A percentile compares a stretch with the other conserved stretches of the same genome.
These are phyloP conservation scores for Ursus arctos DNA, from an alignment of 2,113 vertebrate species.

Conservation along the genomic window DNA sequence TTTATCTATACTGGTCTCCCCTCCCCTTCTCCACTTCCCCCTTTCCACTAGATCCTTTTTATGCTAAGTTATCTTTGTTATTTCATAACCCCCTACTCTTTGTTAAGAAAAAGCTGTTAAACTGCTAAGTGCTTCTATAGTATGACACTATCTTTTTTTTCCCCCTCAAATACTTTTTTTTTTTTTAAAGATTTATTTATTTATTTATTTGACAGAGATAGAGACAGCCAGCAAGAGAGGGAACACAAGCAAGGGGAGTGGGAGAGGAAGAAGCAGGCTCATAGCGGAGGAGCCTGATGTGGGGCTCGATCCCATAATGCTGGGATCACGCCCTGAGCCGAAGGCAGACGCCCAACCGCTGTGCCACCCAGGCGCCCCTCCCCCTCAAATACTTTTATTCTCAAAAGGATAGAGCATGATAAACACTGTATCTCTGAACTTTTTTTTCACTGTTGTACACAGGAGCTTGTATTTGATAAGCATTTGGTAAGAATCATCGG, in stretches of 20 bases:
- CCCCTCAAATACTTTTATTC: background rate
- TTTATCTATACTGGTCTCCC: background rate
- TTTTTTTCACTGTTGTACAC: background rate
- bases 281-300: too few relatives aligned
- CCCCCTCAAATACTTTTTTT: background rate
- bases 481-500: background rate
- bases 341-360: too few relatives aligned
- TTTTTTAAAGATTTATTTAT: too few relatives aligned
- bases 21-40: fast-evolving
- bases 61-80: background rate
- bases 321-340: too few relatives aligned
- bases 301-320: too few relatives aligned
- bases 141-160: background rate
- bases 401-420: background rate
- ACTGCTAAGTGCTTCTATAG: background rate
- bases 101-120: background rate
- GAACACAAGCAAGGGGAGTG: too few relatives aligned
- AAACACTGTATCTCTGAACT: background rate
- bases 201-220: too few relatives aligned
- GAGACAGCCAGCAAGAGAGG: too few relatives aligned
- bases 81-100: background rate
- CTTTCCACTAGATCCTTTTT: background rate
- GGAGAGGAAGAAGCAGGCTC: too few relatives aligned
- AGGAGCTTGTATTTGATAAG: background rate
- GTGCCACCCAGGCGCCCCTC: too few relatives aligned